Conservation (phyloP, 2,113 vertebrate species). For the Serilophus lunatus region DNA sequence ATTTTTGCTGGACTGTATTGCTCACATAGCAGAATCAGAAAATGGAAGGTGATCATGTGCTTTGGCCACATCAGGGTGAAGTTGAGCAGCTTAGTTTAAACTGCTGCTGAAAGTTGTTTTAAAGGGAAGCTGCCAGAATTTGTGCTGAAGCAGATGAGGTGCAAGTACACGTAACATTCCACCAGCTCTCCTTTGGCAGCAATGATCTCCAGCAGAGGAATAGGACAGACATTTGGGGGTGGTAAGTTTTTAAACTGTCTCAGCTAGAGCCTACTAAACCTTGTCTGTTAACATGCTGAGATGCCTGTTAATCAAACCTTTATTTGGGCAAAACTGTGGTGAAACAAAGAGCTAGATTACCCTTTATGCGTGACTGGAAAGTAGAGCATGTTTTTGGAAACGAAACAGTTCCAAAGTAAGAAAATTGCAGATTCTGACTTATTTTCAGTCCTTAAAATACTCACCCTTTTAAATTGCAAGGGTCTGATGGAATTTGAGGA, state of each 20-base stretch:
- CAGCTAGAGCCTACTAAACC: slow-evolving; percentile 46
- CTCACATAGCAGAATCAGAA: slow-evolving; percentile 23
- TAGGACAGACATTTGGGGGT: slow-evolving; percentile 35
- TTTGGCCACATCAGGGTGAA: slow-evolving; percentile 48
- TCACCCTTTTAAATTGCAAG: slow-evolving; percentile 7
- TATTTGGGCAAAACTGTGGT: slow-evolving; percentile 7
- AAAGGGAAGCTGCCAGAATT: slow-evolving; percentile 47
- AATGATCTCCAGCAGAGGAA: slow-evolving; percentile 20
- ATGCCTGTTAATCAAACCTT: slow-evolving; percentile 34
- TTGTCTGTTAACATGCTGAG: slow-evolving; percentile 45
- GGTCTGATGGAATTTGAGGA: slow-evolving; percentile 48
- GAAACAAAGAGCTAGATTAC: slow-evolving; percentile 27
- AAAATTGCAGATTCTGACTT: slow-evolving; percentile 35
- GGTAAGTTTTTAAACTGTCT: slow-evolving; percentile 46
- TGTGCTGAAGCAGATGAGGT: slow-evolving; percentile 49
- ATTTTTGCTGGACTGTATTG: slow-evolving; percentile 25
- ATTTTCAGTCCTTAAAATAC: slow-evolving; percentile 20
- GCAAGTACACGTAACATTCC: slow-evolving; percentile 19
- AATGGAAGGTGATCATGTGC: slow-evolving; percentile 41
- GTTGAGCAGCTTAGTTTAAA: slow-evolving; percentile 5
- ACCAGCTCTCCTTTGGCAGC: slow-evolving; percentile 49
- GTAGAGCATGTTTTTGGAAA: slow-evolving; percentile 19
- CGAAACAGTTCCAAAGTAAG: slow-evolving; percentile 29
- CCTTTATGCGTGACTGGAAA: slow-evolving; percentile 1
- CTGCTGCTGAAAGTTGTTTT: slow-evolving; percentile 33